Percentiles rank a stretch among this genome's conserved stretches.
Evolutionary conservation across 1,140 invertebrate genomes (phyloP).

Genomic region (Paralvinella palmiformis): DNA sequence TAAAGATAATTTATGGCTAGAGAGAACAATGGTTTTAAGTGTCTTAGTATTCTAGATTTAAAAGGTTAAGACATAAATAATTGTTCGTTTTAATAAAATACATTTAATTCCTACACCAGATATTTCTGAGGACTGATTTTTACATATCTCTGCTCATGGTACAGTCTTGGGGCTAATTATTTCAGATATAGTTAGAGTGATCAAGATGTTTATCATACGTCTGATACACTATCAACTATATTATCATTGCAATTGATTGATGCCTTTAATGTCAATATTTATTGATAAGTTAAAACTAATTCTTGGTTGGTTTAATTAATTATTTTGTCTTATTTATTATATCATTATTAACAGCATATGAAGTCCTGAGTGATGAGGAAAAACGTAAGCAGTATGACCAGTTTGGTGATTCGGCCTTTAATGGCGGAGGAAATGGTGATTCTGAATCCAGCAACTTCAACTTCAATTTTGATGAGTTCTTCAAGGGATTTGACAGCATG

Average conservation of each 20-base stretch:
- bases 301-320: background rate
- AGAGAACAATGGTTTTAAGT: no score
- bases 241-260: background rate
- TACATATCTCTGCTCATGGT: no score
- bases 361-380: slow-evolving; percentile 83
- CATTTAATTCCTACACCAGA: no score
- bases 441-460: slow-evolving; percentile 11
- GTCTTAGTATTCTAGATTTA: no score
- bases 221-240: background rate
- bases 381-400: slow-evolving; percentile 91
- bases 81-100: no score
- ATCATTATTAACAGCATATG: slow-evolving; percentile 67
- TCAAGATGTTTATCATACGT: slow-evolving; percentile 5
- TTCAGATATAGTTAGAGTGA: background rate
- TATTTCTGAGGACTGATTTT: no score
- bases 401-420: slow-evolving; percentile 59
- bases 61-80: no score
- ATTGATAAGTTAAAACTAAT: background rate
- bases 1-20: no score
- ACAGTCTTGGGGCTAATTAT: background rate
- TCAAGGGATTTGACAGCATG: slow-evolving; percentile 23
- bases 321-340: background rate
- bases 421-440: slow-evolving; percentile 20
- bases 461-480: slow-evolving; percentile 44
- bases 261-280: background rate